Conservation (phyloP, 2,797 vertebrate genomes). For the Ceyx erithaca region DNA sequence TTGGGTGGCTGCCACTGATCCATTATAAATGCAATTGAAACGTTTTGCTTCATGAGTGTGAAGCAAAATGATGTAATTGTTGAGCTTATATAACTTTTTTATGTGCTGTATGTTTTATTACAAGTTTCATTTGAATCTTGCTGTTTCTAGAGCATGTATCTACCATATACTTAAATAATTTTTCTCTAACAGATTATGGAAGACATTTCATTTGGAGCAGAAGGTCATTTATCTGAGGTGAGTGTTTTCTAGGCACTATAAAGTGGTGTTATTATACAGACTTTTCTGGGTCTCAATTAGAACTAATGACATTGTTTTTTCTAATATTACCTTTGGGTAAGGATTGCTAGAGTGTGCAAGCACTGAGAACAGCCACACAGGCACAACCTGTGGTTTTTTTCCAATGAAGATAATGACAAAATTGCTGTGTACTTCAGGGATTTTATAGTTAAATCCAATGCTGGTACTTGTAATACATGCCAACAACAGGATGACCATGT, state of each 20-base stretch:
- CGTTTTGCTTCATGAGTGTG: background rate
- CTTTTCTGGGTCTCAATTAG: constrained; percentile 36
- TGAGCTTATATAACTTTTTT: constrained; percentile 18
- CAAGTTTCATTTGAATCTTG: background rate
- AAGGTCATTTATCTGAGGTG: constrained; percentile 83
- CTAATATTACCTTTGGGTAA: background rate
- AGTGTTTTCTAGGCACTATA: constrained; percentile 40
- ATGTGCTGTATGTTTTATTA: background rate
- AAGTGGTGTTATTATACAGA: constrained; percentile 4
- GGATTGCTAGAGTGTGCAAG: background rate
- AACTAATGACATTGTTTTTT: background rate
- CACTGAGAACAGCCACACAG: constrained; percentile 18
- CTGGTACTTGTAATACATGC: background rate
- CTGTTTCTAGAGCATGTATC: background rate
- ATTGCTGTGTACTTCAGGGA: background rate
- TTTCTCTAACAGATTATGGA: constrained; percentile 81
- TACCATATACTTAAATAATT: background rate
- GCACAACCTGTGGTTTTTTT: background rate
- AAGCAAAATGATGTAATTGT: constrained; percentile 8
- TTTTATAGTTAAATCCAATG: background rate
- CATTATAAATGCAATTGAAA: background rate
- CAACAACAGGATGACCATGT: background rate
- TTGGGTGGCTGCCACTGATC: background rate
- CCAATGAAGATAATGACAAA: background rate
- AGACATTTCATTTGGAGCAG: constrained; percentile 83